Base-by-base conservation (phyloP, 2,888 invertebrate species). In the Drosophila colorata region DNA sequence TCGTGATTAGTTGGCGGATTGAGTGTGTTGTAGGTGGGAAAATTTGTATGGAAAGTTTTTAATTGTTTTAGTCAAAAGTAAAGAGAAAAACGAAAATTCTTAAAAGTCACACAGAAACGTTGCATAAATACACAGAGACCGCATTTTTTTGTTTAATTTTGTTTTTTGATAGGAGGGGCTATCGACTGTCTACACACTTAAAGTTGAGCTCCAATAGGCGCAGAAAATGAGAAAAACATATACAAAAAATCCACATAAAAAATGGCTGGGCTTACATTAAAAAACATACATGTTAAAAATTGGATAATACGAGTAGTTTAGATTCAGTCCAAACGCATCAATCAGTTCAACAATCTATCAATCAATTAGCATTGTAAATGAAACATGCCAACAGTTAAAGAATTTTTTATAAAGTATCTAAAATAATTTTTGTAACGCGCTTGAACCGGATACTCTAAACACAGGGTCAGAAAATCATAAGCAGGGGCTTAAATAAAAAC, bases 31-130 rank as follows among this genome's bases (percentile, higher is more conserved):
- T 66, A 66, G 63, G 68, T 59, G 72, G 74, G 82, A 81, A 78
- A 76, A 84, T 71, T 74, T 74, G 43, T 68, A 77, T 83, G 83
- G 74, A 77, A 83, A 79, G 55, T 57, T 46, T 47, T 63, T 60
- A 41, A 46, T 25, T 44, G 57, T 38, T 55, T 57, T 51, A 69
- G 56, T 52, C 52, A 8, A 69, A 81, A 65, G 56, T 37, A 58
- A 33, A 6, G 13, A 33, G 33, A 33, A 52, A 68, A 76, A 51
- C 61, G 14, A 64, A 74, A 67, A 43, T 43, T 44, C 25, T 47
- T 63, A 56, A 68, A 80, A 83, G 90, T 90, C 90, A 90, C 90
- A 90, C 90, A 90, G 84, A 90, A 88, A 90, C 90, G 86, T 90
- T 90, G 90, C 90, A 87, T 86, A 83, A 71, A 72, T 67, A 83